Evolutionary conservation across 2,113 vertebrate species (phyloP).

Genomic region (Carollia perspicillata): DNA sequence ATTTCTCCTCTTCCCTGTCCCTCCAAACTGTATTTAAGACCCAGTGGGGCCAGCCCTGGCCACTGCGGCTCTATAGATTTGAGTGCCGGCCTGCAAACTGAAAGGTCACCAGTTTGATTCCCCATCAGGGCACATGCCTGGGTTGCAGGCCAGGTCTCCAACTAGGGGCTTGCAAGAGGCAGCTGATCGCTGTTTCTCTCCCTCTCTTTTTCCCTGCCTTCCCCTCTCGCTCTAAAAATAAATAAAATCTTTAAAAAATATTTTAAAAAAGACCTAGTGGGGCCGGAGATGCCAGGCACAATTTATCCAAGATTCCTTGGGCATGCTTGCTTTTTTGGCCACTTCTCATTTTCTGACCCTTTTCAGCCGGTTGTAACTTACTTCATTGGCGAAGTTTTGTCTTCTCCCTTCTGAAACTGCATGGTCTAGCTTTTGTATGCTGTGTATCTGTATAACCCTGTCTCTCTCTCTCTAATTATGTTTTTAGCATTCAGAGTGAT

Average conservation of each 20-base stretch:
- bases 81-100: too few species aligned
- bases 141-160: too few species aligned
- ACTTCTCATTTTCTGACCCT: neutral
- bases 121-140: too few species aligned
- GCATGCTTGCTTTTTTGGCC: neutral
- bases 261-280: neutral
- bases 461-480: constrained; percentile 74
- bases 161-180: too few species aligned
- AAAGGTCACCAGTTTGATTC: too few species aligned
- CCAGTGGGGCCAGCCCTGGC: neutral
- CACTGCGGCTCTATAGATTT: too few species aligned
- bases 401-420: constrained; percentile 38
- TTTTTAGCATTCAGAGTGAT: constrained; percentile 74
- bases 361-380: neutral
- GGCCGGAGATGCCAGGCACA: neutral
- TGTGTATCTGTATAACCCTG: constrained; percentile 49
- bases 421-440: constrained; percentile 12
- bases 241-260: too few species aligned
- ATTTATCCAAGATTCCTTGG: neutral
- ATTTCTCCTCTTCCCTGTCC: too few species aligned
- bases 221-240: too few species aligned
- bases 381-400: neutral
- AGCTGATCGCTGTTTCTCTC: too few species aligned
- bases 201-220: too few species aligned
- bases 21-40: too few species aligned